Conservation (phyloP, 53 echinoderm and acorn worm species). For the Zoroaster sp. region DNA sequence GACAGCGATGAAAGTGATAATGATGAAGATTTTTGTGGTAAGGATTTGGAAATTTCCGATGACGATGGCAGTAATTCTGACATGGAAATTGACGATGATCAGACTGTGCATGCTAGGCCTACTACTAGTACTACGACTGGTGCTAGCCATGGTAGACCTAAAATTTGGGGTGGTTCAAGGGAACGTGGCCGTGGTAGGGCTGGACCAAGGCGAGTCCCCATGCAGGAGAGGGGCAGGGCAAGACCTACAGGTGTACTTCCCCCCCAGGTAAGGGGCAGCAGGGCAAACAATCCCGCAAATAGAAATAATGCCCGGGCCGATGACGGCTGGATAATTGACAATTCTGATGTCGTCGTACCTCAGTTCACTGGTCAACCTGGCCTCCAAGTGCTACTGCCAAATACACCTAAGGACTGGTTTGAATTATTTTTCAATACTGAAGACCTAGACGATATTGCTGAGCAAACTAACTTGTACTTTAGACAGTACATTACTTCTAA, state of each 20-base stretch:
- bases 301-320: neutral
- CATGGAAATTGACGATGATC: neutral
- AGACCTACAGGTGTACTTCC: neutral
- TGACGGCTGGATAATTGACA: neutral
- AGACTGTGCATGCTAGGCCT: neutral
- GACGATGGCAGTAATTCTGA: slow-evolving; percentile 1
- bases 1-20: neutral
- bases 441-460: neutral
- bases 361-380: neutral
- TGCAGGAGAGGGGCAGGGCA: neutral
- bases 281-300: neutral
- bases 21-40: neutral
- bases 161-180: neutral
- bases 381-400: neutral
- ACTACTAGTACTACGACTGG: neutral
- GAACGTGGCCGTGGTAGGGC: neutral
- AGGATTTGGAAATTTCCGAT: neutral
- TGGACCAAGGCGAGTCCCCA: neutral
- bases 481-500: neutral
- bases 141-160: neutral
- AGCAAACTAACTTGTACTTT: neutral
- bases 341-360: neutral
- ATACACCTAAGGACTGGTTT: neutral
- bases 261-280: neutral
- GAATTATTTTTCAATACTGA: neutral